Evolutionary conservation across 2,888 invertebrate genomes (phyloP).

Genomic region (Therioaphis trifolii): DNA sequence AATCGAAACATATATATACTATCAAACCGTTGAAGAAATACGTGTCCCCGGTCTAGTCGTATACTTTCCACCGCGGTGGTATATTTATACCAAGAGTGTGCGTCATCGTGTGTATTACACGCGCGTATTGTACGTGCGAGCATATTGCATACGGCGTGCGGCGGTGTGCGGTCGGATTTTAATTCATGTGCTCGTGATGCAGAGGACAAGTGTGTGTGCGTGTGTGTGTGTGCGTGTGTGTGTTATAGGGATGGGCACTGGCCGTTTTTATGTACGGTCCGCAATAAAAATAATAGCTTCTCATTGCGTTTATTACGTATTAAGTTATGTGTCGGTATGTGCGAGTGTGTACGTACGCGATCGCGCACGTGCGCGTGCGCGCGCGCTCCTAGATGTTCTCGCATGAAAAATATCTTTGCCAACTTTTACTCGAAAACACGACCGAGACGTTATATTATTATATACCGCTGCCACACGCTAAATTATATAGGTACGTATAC

Average conservation of each 20-base stretch:
- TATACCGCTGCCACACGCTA: constrained; percentile 4
- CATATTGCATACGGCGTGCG: too few species aligned
- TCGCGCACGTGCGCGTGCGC: background rate
- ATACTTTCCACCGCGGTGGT: background rate
- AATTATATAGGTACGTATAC: too few species aligned
- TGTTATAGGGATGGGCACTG: constrained; percentile 12
- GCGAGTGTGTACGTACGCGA: too few species aligned
- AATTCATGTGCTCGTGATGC: constrained; percentile 33
- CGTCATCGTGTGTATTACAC: too few species aligned
- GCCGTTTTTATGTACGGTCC: constrained; percentile 25
- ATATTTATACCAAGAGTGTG: too few species aligned
- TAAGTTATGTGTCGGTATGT: constrained; percentile 47
- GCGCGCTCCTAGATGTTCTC: background rate
- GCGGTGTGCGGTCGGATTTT: constrained; percentile 40
- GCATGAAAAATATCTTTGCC: constrained; percentile 34
- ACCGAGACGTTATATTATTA: constrained; percentile 25
- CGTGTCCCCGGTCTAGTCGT: too few species aligned
- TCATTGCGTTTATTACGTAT: constrained; percentile 54
- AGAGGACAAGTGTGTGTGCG: background rate
- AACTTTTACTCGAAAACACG: constrained; percentile 50
- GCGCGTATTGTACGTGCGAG: too few species aligned
- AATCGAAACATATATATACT: too few species aligned
- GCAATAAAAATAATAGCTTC: constrained; percentile 61
- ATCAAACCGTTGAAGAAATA: too few species aligned
- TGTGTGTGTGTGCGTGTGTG: too few species aligned